Conservation (phyloP, 2,113 vertebrate genomes). For the Colius striatus region DNA sequence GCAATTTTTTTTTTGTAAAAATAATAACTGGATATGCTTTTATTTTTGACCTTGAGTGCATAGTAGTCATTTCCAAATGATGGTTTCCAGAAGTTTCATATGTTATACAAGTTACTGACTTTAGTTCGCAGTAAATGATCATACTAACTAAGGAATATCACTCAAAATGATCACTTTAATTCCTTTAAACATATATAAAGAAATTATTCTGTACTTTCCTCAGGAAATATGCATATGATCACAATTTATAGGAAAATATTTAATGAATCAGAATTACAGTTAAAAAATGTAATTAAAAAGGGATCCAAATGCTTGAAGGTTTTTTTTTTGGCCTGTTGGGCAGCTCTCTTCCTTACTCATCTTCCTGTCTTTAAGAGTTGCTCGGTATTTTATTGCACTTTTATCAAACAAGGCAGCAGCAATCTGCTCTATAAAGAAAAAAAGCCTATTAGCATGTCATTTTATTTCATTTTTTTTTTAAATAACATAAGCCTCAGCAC, state of each 20-base stretch:
- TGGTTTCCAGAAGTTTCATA: not conserved
- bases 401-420: not conserved
- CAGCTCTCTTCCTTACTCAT: not conserved
- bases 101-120: not conserved
- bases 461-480: no score
- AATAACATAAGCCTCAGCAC: not conserved
- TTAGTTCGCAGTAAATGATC: not conserved
- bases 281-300: not conserved
- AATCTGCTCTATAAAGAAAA: not conserved
- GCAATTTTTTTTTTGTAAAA: not conserved
- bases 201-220: not conserved
- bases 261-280: not conserved
- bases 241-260: not conserved
- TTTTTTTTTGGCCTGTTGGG: not conserved
- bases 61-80: not conserved
- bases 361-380: not conserved
- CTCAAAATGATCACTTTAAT: not conserved
- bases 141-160: not conserved
- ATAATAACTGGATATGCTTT: not conserved
- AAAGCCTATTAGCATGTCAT: not conserved
- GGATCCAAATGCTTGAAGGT: not conserved
- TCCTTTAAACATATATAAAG: not conserved
- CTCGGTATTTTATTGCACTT: not conserved
- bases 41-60: not conserved
- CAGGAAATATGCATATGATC: not conserved